phyloP scores from a whole-genome alignment of 2,888 invertebrate genomes.

The Ophonus ardosiacus region DNA sequence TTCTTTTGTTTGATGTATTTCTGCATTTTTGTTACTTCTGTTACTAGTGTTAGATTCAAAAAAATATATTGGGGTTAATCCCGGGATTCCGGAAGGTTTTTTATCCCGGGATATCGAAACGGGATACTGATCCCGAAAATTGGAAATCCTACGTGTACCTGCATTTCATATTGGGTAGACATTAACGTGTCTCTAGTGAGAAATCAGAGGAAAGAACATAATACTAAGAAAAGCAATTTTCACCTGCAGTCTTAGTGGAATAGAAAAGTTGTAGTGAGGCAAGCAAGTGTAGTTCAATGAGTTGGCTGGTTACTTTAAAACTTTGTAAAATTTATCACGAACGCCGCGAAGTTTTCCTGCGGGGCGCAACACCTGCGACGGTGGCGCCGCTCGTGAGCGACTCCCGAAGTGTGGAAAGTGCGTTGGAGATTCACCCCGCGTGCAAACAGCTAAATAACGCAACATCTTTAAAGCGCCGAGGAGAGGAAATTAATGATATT shows the following conservation, averaged over 20 bases:
- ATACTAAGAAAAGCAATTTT: background rate
- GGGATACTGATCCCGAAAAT: too few relatives aligned
- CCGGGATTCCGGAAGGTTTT: too few relatives aligned
- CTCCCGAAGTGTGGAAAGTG: background rate
- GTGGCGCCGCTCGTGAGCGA: background rate
- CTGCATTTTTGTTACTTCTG: too few relatives aligned
- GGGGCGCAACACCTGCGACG: background rate
- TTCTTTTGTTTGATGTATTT: too few relatives aligned
- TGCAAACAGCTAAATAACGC: conserved; percentile 30
- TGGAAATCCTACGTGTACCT: too few relatives aligned
- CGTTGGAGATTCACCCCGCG: conserved; percentile 8
- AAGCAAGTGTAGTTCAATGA: conserved; percentile 36
- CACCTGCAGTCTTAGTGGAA: background rate
- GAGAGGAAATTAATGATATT: conserved; percentile 32
- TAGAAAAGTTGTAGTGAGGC: background rate
- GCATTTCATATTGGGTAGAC: too few relatives aligned
- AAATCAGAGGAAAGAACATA: too few relatives aligned
- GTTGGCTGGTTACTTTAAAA: conserved; percentile 31
- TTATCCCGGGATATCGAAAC: too few relatives aligned
- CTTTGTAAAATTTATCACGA: conserved; percentile 47
- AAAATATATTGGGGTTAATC: too few relatives aligned
- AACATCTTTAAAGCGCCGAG: background rate
- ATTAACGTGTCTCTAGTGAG: too few relatives aligned
- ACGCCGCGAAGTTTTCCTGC: background rate
- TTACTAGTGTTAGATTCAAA: too few relatives aligned